These are phyloP conservation scores for rabbit (Oryctolagus cuniculus) DNA, from an alignment of 2,113 vertebrate genomes.

Conservation along the genomic window mOryCun1.1 NC_091453.1:123606001-123606500, in stretches of 20 bases:
- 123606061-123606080: not conserved
- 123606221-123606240: not conserved
- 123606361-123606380: not conserved
- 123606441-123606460: not conserved
- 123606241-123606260: not conserved
- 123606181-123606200: not conserved
- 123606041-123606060: constrained; percentile 8
- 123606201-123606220: not conserved
- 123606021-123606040: not conserved
- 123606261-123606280: not conserved
- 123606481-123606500: not conserved
- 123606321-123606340: not conserved
- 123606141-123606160: not conserved
- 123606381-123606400: not conserved
- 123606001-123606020: constrained; percentile 8
- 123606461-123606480: not conserved
- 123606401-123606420: constrained; percentile 2
- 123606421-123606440: not conserved
- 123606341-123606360: not conserved
- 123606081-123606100: not conserved
- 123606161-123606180: not conserved
- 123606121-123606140: not conserved
- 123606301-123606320: not conserved
- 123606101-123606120: not conserved
- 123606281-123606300: not conserved